phyloP scores from a whole-genome alignment of 30 jellyfish, hydroid and myxozoan species.

The Haliclystus octoradiatus region DNA sequence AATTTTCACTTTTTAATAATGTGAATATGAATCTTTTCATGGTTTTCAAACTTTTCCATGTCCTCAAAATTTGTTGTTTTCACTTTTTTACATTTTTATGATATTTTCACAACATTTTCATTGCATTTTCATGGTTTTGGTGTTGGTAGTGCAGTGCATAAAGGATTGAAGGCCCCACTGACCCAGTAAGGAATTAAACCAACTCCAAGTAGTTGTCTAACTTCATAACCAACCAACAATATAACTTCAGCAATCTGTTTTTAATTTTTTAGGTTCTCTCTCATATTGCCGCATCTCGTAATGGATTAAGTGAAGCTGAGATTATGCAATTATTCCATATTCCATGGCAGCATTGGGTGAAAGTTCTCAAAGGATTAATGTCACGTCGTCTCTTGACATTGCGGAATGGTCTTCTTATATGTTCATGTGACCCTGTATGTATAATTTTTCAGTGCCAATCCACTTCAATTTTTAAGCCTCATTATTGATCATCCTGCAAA shows the following conservation, averaged over 20 bases:
- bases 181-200: not conserved
- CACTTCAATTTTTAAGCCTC: no score
- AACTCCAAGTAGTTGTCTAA: not conserved
- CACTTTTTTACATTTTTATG: no score
- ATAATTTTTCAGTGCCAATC: not conserved
- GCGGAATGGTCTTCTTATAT: slow-evolving; percentile 25
- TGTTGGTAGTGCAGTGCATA: no score
- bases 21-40: no score
- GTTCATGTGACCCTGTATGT: slow-evolving; percentile 27
- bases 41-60: no score
- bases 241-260: not conserved
- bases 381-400: slow-evolving; percentile 13
- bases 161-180: no score
- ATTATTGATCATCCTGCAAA: no score
- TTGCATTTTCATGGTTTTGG: no score
- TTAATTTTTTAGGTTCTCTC: slow-evolving; percentile 17
- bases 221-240: not conserved
- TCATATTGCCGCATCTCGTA: slow-evolving; percentile 23
- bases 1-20: no score
- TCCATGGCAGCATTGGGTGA: slow-evolving; percentile 38
- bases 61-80: no score
- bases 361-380: slow-evolving; percentile 10
- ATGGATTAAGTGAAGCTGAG: slow-evolving; percentile 40
- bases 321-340: slow-evolving; percentile 17
- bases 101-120: no score